A percentile compares a stretch with the other conserved stretches of the same genome.
Evolutionary conservation across 2,113 vertebrate genomes (phyloP).

Genomic region (Pipra filicauda): DNA sequence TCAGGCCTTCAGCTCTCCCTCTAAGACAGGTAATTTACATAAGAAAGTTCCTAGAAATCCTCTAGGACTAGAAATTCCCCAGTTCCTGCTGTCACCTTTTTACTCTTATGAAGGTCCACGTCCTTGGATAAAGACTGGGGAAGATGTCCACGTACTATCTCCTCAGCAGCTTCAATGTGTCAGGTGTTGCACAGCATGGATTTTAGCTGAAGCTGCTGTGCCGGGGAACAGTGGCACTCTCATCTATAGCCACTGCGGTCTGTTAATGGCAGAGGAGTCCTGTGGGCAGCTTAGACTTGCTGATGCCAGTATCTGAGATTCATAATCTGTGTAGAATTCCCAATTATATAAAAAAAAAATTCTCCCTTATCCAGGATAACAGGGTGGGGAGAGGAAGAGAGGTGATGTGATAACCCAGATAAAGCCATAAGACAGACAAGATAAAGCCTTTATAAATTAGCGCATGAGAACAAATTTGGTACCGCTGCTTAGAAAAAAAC

Average conservation of each 20-base stretch:
- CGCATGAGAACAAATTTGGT: background rate
- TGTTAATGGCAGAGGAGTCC: background rate
- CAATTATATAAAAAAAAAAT: background rate
- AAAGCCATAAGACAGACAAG: background rate
- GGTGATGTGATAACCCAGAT: background rate
- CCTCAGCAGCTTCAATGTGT: background rate
- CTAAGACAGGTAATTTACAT: background rate
- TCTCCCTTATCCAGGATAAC: background rate
- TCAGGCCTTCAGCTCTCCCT: background rate
- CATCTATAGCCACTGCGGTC: background rate
- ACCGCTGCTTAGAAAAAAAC: background rate
- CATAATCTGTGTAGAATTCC: background rate
- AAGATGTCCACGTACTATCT: background rate
- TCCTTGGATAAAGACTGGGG: background rate
- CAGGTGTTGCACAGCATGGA: rapidly evolving
- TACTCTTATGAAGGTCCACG: background rate
- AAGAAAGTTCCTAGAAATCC: background rate
- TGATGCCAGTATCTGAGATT: rapidly evolving
- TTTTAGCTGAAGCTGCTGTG: background rate
- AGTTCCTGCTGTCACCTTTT: background rate
- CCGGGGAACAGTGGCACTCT: background rate
- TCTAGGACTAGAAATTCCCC: background rate
- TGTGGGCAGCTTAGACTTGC: background rate
- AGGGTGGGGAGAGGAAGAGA: background rate
- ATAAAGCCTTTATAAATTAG: background rate